Base-by-base conservation (phyloP, 1,140 invertebrate species). In the Drosophila orosa region DNA sequence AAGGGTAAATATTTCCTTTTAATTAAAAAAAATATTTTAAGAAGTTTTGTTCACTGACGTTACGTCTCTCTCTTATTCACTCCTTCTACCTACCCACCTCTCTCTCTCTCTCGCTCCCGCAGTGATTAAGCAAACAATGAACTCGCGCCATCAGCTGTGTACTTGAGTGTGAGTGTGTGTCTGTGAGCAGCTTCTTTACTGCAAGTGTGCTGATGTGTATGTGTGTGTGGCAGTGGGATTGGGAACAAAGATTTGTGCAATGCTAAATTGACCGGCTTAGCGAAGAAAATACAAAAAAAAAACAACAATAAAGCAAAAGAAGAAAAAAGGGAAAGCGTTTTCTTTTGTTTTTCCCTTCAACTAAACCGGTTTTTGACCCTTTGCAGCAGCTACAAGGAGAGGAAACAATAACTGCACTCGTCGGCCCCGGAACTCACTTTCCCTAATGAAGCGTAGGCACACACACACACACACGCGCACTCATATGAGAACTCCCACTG, bases 61-160 rank as follows among this genome's bases (percentile, higher is more conserved):
- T 40, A 40, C 13, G 29, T 24, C 35, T 27, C 35, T 31, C 60
- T 19, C 27, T 25, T 17, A 17, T 37, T 50, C 33, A 13, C 44
- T 58, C 33, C 33, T 19, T 29, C 29, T 35, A 1, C 12, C 7
- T n/a, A 22, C 50, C 42, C 9, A 19, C 10, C n/a, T 19, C 44
- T 24, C 27, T 39, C 17, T 19, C 35, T 19, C 31, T 19, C 24
- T 12, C 55, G 39, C 39, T 58, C 31, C 24, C 65, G 35, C 27
- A 44, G 57, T 57, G 78, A 72, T 80, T 77, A 81, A 66, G 40
- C 65, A 84, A 82, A 83, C 74, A 82, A 84, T 84, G 76, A 80
- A 80, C 78, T 69, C 61, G 61, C 61, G 61, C 52, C 61, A 63
- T 42, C 54, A 58, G 55, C 61, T 59, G 61, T 35, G 55, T 31